Evolutionary conservation across 2,888 invertebrate species (phyloP).

Genomic region (Myopa testacea): DNA sequence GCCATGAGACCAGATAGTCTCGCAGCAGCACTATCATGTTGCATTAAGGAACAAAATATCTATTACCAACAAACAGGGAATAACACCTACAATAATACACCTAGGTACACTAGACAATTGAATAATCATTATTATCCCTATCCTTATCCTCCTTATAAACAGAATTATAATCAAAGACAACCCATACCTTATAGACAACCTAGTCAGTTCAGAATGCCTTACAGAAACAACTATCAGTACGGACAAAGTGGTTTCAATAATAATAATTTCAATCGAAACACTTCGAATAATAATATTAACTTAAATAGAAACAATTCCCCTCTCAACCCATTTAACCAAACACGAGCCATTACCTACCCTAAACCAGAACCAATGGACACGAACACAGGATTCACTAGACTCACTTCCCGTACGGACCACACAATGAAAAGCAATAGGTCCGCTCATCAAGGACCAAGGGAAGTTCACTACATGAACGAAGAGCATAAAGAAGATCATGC

Average conservation of each 20-base stretch:
- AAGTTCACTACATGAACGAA: background rate
- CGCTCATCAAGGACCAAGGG: background rate
- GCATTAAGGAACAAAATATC: slow-evolving; percentile 44
- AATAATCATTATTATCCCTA: background rate
- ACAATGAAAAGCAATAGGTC: background rate
- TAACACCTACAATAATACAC: too few species aligned
- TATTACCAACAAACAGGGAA: too few species aligned
- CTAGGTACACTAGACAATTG: background rate
- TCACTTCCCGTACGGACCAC: background rate
- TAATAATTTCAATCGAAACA: too few species aligned
- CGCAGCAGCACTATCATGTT: slow-evolving; percentile 24
- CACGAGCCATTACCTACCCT: too few species aligned
- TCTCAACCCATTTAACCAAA: too few species aligned
- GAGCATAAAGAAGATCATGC: background rate
- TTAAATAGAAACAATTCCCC: too few species aligned
- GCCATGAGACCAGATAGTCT: slow-evolving; percentile 44
- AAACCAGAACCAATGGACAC: too few species aligned
- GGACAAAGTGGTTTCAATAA: too few species aligned
- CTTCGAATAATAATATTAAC: too few species aligned
- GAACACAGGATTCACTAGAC: too few species aligned
- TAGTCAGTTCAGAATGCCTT: background rate
- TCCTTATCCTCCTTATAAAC: background rate
- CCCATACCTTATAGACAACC: background rate
- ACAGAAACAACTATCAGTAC: background rate
- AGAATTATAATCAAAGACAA: background rate